These are phyloP conservation scores for Paracyclopina nana DNA, from an alignment of 1,140 invertebrate species.

Conservation along the genomic window DNA sequence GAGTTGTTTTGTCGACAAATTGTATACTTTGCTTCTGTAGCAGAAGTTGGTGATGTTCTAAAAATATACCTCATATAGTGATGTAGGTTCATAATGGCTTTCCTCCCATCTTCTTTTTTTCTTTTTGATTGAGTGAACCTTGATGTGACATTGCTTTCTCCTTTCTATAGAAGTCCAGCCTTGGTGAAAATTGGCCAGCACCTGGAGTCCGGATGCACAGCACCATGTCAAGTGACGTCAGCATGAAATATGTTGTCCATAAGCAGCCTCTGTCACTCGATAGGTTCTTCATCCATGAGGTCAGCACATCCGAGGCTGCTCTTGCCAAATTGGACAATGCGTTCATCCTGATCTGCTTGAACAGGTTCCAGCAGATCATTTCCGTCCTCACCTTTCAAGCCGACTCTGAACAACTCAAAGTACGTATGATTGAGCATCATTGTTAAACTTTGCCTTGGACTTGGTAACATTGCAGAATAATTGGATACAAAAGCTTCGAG, in stretches of 20 bases:
- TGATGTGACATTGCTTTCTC: slow-evolving; percentile 12
- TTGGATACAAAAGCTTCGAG: slow-evolving; percentile 2
- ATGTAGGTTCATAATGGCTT: neutral
- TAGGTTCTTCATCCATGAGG: slow-evolving; percentile 42
- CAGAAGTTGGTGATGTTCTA: too few relatives aligned
- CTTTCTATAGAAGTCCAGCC: slow-evolving; percentile 30
- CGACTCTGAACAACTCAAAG: slow-evolving; percentile 26
- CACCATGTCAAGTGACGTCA: slow-evolving; percentile 23
- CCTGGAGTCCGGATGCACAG: slow-evolving; percentile 27
- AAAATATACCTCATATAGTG: too few relatives aligned
- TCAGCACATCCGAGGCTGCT: slow-evolving; percentile 33
- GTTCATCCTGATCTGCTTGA: slow-evolving; percentile 37
- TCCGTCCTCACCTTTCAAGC: slow-evolving; percentile 30
- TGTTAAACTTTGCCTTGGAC: neutral
- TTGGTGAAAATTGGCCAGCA: slow-evolving; percentile 32
- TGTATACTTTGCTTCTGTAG: too few relatives aligned
- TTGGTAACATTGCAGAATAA: slow-evolving; percentile 4
- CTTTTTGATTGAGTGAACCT: neutral
- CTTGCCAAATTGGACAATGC: slow-evolving; percentile 34
- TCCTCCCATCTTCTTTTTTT: slow-evolving; percentile 9
- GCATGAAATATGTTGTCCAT: slow-evolving; percentile 38
- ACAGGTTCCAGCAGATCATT: slow-evolving; percentile 33
- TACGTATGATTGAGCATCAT: slow-evolving; percentile 19
- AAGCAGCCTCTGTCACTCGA: slow-evolving; percentile 44
- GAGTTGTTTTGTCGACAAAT: too few relatives aligned